phyloP scores from a whole-genome alignment of 2,888 invertebrate species.

The Chorisops tibialis region DNA sequence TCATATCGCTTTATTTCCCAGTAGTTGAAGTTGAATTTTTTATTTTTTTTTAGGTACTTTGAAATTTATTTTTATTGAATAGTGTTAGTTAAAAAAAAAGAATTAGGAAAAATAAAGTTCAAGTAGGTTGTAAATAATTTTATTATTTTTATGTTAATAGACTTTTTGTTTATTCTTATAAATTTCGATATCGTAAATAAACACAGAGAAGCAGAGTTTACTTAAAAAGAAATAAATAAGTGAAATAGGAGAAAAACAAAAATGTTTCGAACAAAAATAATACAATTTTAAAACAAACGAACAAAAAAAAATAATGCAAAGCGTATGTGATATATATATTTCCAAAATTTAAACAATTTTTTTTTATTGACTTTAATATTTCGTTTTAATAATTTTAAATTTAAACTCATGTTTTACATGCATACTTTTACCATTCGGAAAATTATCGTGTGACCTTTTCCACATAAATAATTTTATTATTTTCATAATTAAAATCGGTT shows the following conservation, averaged over 20 bases:
- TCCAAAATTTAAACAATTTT: constrained; percentile 10
- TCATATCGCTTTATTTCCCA: too few relatives aligned
- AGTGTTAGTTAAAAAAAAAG: too few relatives aligned
- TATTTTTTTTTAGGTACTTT: too few relatives aligned
- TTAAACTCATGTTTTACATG: background rate
- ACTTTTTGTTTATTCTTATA: too few relatives aligned
- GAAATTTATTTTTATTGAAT: too few relatives aligned
- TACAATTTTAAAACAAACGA: background rate
- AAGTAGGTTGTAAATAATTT: too few relatives aligned
- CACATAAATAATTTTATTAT: background rate
- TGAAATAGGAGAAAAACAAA: background rate
- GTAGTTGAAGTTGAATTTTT: too few relatives aligned
- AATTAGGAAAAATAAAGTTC: too few relatives aligned
- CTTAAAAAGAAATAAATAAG: too few relatives aligned
- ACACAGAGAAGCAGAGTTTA: too few relatives aligned
- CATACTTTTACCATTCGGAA: constrained; percentile 26
- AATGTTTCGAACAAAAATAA: background rate
- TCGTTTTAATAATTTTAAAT: background rate
- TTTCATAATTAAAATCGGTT: background rate
- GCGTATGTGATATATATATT: constrained; percentile 26
- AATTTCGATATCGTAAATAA: too few relatives aligned
- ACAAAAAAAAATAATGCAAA: constrained; percentile 21
- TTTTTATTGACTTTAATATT: background rate
- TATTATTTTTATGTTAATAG: too few relatives aligned
- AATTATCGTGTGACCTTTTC: constrained; percentile 25